Percentiles rank a stretch among this genome's conserved stretches.
Evolutionary conservation across 2,113 vertebrate species (phyloP).

Genomic region (Tor tambroides): DNA sequence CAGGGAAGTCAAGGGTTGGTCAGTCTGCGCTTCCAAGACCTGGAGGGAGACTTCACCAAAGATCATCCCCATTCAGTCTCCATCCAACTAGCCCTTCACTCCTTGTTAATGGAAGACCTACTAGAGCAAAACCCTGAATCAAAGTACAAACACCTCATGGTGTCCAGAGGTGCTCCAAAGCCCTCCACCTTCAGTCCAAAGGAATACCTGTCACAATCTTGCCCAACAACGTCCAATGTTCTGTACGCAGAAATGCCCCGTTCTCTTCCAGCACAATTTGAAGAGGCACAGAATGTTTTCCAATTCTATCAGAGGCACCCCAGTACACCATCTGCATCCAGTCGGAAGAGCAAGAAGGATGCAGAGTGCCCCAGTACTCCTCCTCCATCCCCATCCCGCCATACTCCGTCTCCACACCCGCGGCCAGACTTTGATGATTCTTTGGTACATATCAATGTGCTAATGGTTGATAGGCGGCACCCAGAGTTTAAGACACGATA

Average conservation of each 20-base stretch:
- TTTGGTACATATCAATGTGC: conserved; percentile 92
- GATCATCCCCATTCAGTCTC: conserved; percentile 89
- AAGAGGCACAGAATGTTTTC: conserved; percentile 96
- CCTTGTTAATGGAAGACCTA: conserved; percentile 96
- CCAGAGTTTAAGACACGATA: conserved; percentile 88
- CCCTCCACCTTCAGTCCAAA: conserved; percentile 88
- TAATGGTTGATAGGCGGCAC: conserved; percentile 94
- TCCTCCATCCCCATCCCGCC: conserved; percentile 89
- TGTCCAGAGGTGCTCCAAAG: conserved; percentile 93
- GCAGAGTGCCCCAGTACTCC: conserved; percentile 88
- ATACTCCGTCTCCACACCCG: conserved; percentile 68
- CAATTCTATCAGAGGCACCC: conserved; percentile 94
- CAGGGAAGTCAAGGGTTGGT: conserved; percentile 93
- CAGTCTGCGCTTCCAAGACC: conserved; percentile 92
- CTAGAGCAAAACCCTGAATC: conserved; percentile 91
- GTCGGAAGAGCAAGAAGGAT: conserved; percentile 79
- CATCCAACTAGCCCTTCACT: conserved; percentile 88
- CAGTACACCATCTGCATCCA: conserved; percentile 74
- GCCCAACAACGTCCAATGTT: conserved; percentile 85
- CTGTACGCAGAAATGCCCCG: conserved; percentile 94
- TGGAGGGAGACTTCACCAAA: conserved; percentile 92
- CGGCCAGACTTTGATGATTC: conserved; percentile 90
- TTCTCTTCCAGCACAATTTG: conserved; percentile 94
- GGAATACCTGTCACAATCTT: conserved; percentile 96
- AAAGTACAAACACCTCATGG: conserved; percentile 93